Base-by-base conservation (phyloP, 2,888 invertebrate genomes). In the Sinelater perroti region DNA sequence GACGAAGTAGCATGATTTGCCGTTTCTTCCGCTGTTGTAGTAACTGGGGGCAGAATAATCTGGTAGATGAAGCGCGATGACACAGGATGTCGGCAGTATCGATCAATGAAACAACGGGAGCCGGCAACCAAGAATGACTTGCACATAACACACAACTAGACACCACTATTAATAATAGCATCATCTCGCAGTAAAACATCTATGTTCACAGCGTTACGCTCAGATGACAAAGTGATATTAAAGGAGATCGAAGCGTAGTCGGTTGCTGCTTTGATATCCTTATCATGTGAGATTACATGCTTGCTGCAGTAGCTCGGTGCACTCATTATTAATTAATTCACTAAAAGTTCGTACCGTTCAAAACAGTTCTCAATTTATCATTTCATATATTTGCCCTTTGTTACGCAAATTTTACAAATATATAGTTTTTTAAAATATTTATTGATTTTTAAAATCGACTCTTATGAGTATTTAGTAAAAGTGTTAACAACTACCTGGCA, bases 101-200 rank as follows among this genome's bases (percentile, higher is more conserved):
- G 75, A 76, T 76, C 75, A 74, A 68, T 69, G 71, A 74, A 73
- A 75, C 73, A 75, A 75, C 74, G 73, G 74, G 71, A 72, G 71
- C 69, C 71, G 72, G 73, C 74, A 75, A 76, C 75, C 75, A 75
- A 74, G 75, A 75, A 75, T 76, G 76, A 76, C 76, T 76, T 75
- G 76, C 76, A 76, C 73, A 74, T 74, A 73, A 72, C 72, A 73
- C 70, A 69, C 71, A 69, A 70, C 70, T 75, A 76, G 76, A 76
- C 75, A 76, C 74, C 71, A 75, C 78, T 75, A 77, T 78, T 78
- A 78, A 78, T 78, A 77, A 77, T 76, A 74, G 75, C 75, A 77
- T 78, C 77, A 77, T 75, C 75, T 67, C 68, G 55, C 63, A 67
- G 70, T 70, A 71, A 72, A 75, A 75, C 75, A 76, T 75, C 75